Percentiles rank a stretch among this genome's conserved stretches.
Evolutionary conservation across 2,797 vertebrate genomes (phyloP).

Genomic region (Pyrocephalus nanus): DNA sequence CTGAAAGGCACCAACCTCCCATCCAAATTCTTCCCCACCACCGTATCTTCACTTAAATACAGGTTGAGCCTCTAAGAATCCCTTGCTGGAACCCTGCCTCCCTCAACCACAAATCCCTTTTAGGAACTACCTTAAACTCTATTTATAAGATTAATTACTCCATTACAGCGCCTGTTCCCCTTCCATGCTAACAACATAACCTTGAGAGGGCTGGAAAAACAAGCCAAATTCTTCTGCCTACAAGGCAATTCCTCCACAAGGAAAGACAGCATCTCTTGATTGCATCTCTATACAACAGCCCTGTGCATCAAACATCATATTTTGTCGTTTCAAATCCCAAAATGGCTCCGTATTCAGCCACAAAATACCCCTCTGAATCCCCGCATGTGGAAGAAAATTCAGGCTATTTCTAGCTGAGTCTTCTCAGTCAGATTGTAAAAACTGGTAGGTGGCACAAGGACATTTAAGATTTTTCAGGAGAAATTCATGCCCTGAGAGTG

Average conservation of each 20-base stretch:
- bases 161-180: background rate
- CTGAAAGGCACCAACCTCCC: background rate
- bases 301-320: background rate
- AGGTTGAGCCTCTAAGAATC: background rate
- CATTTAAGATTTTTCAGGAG: background rate
- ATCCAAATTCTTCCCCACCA: background rate
- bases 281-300: background rate
- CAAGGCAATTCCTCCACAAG: background rate
- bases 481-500: background rate
- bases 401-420: background rate
- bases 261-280: background rate
- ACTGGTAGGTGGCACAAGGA: background rate
- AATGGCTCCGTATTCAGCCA: background rate
- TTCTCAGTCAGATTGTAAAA: background rate
- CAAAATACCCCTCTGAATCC: background rate
- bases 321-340: background rate
- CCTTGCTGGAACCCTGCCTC: background rate
- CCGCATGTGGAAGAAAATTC: fast-evolving
- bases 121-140: background rate
- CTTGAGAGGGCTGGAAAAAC: background rate
- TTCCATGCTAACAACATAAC: background rate
- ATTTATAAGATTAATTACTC: background rate
- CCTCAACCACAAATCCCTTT: background rate
- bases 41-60: background rate
- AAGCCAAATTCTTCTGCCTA: background rate